Base-by-base conservation (phyloP, 2,888 invertebrate genomes). In the Orgyia antiqua region DNA sequence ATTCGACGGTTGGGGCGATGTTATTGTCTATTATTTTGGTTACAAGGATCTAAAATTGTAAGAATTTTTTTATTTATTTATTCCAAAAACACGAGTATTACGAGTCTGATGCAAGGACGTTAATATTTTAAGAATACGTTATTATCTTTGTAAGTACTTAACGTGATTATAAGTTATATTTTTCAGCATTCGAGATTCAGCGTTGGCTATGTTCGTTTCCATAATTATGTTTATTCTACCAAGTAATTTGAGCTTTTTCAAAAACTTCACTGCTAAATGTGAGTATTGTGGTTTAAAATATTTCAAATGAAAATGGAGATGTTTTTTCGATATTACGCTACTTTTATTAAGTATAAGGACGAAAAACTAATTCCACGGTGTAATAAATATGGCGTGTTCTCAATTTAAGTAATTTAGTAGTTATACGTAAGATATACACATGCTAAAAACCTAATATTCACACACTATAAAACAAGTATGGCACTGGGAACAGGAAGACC, bases 1-100 rank as follows among this genome's bases (percentile, higher is more conserved):
- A 26, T 80, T 83, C 31, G 0, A 1, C 0, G 84, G 84, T 10
- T 83, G 83, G 83, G 78, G 60, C 4, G 82, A 83, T 12, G 0
- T 2, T 0, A 37, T 79, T 1, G 11, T 3, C 0, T 2, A 36
- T 0, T 43, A 15, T 27, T 68, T 45, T 38, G 30, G 4, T 0
- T 10, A 60, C 3, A 2, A 2, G 0, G 31, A 67, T 18, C 2
- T 1, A 0, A 67, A 57, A 56, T 76, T 58, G 78, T 78, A 39
- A 32, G 74, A 55, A 7, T 4, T 10, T 5, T 6, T 10, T 1
- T 24, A 12, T 21, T 21, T n/a, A 21, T 21, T 2, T 9, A 2
- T 21, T 5, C 4, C 9, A 21, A 21, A 4, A 21, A 10, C 2
- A 21, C 4, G 21, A n/a, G n/a, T n/a, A n/a, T n/a, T n/a, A n/a